phyloP scores from a whole-genome alignment of 2,888 invertebrate species.

The Seira sanloemensis region DNA sequence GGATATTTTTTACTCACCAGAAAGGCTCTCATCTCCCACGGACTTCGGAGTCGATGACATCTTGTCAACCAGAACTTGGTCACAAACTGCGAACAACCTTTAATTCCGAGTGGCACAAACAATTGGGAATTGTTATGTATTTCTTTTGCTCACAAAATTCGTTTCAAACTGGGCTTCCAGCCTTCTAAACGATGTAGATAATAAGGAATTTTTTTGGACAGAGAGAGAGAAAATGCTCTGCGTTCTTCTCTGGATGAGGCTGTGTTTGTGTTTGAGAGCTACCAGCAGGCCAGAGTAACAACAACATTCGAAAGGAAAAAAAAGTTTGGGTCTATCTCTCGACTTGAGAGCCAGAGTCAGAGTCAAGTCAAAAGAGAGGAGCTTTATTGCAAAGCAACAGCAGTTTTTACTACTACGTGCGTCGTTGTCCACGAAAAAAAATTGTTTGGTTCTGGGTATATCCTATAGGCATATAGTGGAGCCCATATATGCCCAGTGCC shows the following conservation, averaged over 20 bases:
- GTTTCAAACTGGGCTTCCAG: neutral
- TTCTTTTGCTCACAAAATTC: too few species aligned
- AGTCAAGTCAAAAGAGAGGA: too few species aligned
- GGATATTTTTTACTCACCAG: slow-evolving; percentile 61
- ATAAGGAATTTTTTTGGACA: neutral
- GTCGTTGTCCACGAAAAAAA: neutral
- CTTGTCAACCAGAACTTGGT: slow-evolving; percentile 17
- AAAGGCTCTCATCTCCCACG: slow-evolving; percentile 72
- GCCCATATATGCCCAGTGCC: too few species aligned
- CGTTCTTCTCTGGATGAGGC: slow-evolving; percentile 18
- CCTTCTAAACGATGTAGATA: neutral
- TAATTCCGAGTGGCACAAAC: neutral
- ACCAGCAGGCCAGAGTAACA: slow-evolving; percentile 26
- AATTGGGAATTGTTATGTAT: neutral
- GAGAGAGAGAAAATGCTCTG: slow-evolving; percentile 32
- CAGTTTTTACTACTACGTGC: slow-evolving; percentile 45
- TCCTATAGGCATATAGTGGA: too few species aligned
- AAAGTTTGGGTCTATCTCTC: too few species aligned
- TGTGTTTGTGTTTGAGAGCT: slow-evolving; percentile 36
- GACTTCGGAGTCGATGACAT: slow-evolving; percentile 69
- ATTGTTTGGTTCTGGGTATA: too few species aligned
- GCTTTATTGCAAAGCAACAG: slow-evolving; percentile 49
- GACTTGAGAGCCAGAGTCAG: too few species aligned
- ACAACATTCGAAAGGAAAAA: too few species aligned
- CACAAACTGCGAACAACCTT: neutral